These are phyloP conservation scores for Capra hircus DNA, from an alignment of 2,113 vertebrate genomes.

Conservation along the genomic window DNA sequence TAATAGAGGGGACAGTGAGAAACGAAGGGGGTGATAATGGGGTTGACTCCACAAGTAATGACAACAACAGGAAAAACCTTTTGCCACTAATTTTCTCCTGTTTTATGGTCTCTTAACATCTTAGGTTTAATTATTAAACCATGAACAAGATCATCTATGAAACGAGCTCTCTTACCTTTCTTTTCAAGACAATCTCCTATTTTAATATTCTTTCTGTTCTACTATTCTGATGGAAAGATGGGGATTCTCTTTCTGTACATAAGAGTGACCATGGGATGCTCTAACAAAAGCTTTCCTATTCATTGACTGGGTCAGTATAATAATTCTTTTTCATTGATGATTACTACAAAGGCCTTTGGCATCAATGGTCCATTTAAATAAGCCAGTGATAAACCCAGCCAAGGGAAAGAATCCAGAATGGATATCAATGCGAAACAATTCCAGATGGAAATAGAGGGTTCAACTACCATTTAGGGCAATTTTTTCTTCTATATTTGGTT, in stretches of 20 bases:
- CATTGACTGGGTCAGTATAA: background rate
- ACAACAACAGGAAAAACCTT: background rate
- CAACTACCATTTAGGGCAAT: background rate
- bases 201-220: constrained; percentile 37
- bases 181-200: background rate
- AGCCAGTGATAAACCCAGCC: constrained; percentile 23
- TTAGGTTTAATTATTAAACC: background rate
- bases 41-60: background rate
- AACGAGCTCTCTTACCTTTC: background rate
- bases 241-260: background rate
- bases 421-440: background rate
- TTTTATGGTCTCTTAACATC: background rate
- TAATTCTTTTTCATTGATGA: constrained; percentile 5
- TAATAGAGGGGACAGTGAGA: background rate
- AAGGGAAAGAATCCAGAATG: constrained; percentile 18
- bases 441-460: background rate
- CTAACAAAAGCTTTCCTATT: constrained; percentile 26
- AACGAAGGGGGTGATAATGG: background rate
- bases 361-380: constrained; percentile 1
- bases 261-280: background rate
- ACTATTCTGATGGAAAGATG: constrained; percentile 14
- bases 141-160: background rate
- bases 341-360: constrained; percentile 14
- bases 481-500: background rate
- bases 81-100: background rate